Percentiles rank a stretch among this genome's conserved stretches.
Evolutionary conservation across 2,797 vertebrate species (phyloP).

Genomic region (Cyprinella venusta): DNA sequence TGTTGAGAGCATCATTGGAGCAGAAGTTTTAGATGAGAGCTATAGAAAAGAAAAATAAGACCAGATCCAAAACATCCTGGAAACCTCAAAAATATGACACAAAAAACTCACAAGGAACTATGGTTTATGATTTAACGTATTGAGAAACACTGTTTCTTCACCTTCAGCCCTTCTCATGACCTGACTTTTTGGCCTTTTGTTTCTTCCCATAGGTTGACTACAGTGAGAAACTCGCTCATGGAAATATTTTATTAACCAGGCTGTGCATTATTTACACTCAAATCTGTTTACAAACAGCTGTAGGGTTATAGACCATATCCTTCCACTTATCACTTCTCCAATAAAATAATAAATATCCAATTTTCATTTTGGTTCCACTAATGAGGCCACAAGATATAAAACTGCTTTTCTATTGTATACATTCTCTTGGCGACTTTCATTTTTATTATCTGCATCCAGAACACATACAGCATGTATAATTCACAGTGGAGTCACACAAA

Average conservation of each 20-base stretch:
- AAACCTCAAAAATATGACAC: background rate
- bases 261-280: slow-evolving; percentile 23
- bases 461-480: slow-evolving; percentile 47
- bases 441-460: slow-evolving; percentile 27
- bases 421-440: background rate
- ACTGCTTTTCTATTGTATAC: slow-evolving; percentile 9
- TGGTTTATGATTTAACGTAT: background rate
- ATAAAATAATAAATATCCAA: background rate
- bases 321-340: background rate
- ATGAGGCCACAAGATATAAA: slow-evolving; percentile 19
- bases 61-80: background rate
- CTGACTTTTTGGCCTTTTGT: background rate
- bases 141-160: slow-evolving; percentile 6
- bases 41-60: background rate
- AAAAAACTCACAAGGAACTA: no score
- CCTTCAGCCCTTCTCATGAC: background rate
- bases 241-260: slow-evolving; percentile 25
- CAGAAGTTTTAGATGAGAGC: no score
- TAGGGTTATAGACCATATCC: slow-evolving; percentile 6
- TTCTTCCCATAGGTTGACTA: background rate
- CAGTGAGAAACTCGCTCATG: background rate
- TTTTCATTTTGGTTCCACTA: slow-evolving; percentile 8
- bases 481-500: slow-evolving; percentile 55
- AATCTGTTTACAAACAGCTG: slow-evolving; percentile 33
- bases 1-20: background rate